Base-by-base conservation (phyloP, 2,888 invertebrate genomes). In the Chaetogeoica ovagalla region DNA sequence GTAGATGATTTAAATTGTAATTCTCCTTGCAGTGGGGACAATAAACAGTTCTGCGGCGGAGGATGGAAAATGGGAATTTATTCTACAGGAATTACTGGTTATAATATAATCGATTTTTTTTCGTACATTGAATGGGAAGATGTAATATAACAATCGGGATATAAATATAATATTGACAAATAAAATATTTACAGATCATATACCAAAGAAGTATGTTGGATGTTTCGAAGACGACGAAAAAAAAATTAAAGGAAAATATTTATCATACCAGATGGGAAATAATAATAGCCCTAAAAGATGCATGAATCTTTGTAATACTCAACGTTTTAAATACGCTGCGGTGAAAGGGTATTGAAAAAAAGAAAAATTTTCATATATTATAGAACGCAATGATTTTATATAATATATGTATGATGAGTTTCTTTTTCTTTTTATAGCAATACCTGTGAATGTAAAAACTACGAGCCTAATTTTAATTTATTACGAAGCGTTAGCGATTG, bases 61-160 rank as follows among this genome's bases (percentile, higher is more conserved):
- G 81, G 82, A 11, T 83, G 83, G 83, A 82, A 83, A 11, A 79
- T 83, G 17, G 81, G 82, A 43, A 79, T 84, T 15, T 84, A 83
- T 81, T 82, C 81, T 19, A 84, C 84, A 63, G 84, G 83, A 59
- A 65, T 82, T 37, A 77, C 82, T 43, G 72, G 82, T 82, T 55
- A 55, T 19, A 57, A 73, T 21, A 39, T 2, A 7, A 30, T 59
- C 62, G 17, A 69, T 5, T 68, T 43, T 55, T 65, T 13, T 48
- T 37, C 37, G 30, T 19, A 52, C n/a, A 30, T 48, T 13, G 48
- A 1, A 48, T 48, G 13, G 48, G 48, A 13, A 43, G 43, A 55
- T 48, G 15, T 43, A 52, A 11, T 30, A 30, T 43, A 6, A 52
- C 43, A 9, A 7, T 2, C 21, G 8, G 4, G 43, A 21, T 7